Percentiles rank a stretch among this genome's conserved stretches.
These are phyloP conservation scores for Batillaria attramentaria DNA, from an alignment of 1,140 invertebrate species.

Conservation along the genomic window DNA sequence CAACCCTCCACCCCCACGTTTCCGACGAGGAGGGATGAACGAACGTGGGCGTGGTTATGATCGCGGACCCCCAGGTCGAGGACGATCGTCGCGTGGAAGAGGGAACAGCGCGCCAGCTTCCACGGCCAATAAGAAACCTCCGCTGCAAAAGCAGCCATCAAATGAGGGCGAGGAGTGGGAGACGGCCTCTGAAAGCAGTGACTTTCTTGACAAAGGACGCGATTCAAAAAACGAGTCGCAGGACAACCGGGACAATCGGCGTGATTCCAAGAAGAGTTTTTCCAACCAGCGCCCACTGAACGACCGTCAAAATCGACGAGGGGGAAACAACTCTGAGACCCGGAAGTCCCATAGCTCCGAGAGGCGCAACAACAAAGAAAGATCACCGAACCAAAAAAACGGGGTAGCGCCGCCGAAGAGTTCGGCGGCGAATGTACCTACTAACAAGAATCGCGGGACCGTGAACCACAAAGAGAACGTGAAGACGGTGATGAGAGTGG, in stretches of 20 bases:
- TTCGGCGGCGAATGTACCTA: constrained; percentile 54
- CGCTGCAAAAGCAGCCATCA: constrained; percentile 70
- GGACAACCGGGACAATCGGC: constrained; percentile 59
- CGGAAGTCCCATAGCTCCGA: constrained; percentile 46
- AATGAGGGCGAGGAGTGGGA: constrained; percentile 77
- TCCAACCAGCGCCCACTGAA: constrained; percentile 69
- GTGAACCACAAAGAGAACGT: constrained; percentile 65
- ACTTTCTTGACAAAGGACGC: constrained; percentile 67
- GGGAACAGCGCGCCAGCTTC: constrained; percentile 54
- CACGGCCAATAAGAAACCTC: constrained; percentile 54
- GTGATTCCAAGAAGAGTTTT: constrained; percentile 70
- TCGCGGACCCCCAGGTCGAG: constrained; percentile 50
- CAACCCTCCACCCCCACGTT: constrained; percentile 62
- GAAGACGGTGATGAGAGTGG: constrained; percentile 75
- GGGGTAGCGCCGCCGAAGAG: constrained; percentile 54
- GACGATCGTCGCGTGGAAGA: constrained; percentile 60
- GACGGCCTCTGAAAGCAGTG: constrained; percentile 78
- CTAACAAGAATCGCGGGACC: constrained; percentile 58
- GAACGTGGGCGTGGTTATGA: constrained; percentile 52
- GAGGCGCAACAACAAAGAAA: constrained; percentile 61
- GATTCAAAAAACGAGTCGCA: constrained; percentile 65
- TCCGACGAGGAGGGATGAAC: constrained; percentile 52
- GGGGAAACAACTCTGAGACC: constrained; percentile 39
- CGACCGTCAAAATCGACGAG: constrained; percentile 64
- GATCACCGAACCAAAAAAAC: constrained; percentile 65